Percentiles rank a stretch among this genome's conserved stretches.
phyloP scores from a whole-genome alignment of 92 coral and sea anemone species.

The Heteractis magnifica region DNA sequence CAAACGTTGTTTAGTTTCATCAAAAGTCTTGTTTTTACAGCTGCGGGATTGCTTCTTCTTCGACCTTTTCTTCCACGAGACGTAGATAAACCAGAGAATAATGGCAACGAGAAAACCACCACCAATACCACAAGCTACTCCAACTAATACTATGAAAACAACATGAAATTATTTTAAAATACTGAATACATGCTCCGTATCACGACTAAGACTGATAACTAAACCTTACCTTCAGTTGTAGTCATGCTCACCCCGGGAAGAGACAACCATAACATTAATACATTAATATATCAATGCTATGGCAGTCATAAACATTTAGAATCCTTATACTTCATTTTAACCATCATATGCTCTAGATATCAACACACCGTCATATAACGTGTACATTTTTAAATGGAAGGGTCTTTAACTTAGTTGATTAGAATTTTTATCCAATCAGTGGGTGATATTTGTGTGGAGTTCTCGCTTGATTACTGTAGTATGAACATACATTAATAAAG shows the following conservation, averaged over 20 bases:
- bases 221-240: not conserved
- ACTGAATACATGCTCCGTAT: not conserved
- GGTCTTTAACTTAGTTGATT: not conserved
- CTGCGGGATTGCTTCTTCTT: not conserved
- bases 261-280: not conserved
- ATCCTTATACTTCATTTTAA: not conserved
- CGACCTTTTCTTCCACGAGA: not conserved
- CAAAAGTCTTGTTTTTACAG: not conserved
- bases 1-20: not conserved
- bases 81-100: conserved; percentile 30
- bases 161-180: not conserved
- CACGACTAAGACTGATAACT: not conserved
- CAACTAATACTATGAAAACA: conserved; percentile 30
- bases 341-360: not conserved
- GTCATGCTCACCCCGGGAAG: not conserved
- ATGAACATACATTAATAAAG: not conserved
- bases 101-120: conserved; percentile 53
- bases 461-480: conserved; percentile 10
- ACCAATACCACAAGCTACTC: conserved; percentile 51
- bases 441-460: not conserved
- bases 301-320: not conserved
- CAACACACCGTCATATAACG: not conserved
- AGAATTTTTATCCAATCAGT: not conserved
- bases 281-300: not conserved
- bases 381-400: not conserved